A percentile compares a stretch with the other conserved stretches of the same genome.
Conservation (phyloP, 2,113 vertebrate species). For the Protobothrops flavoviridis region DNA sequence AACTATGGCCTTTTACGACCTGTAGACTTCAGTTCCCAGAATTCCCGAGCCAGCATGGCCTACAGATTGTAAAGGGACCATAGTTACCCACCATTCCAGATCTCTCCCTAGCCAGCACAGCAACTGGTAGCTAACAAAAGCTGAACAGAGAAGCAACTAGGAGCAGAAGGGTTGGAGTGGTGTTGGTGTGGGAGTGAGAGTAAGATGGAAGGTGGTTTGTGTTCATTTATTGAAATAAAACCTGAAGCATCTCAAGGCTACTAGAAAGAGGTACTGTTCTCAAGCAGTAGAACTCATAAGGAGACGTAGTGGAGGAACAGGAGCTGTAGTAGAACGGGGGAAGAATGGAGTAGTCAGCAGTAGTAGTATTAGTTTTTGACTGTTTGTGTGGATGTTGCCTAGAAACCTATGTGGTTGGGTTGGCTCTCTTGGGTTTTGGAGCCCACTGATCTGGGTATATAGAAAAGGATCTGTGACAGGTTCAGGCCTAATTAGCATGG, state of each 20-base stretch:
- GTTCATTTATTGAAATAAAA: not conserved
- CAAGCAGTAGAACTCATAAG: not conserved
- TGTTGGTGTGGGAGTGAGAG: not conserved
- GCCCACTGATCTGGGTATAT: too few relatives aligned
- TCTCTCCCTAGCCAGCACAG: not conserved
- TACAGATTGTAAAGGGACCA: not conserved
- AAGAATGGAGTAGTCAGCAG: not conserved
- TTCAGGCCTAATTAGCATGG: not conserved
- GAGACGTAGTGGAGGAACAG: not conserved
- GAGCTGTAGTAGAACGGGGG: not conserved
- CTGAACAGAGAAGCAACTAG: not conserved
- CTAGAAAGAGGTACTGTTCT: not conserved
- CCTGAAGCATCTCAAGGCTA: not conserved
- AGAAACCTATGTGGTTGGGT: too few relatives aligned
- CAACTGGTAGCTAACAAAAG: not conserved
- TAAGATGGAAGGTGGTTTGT: not conserved
- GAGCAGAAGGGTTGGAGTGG: not conserved
- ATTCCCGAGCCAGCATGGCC: not conserved
- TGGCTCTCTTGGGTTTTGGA: too few relatives aligned
- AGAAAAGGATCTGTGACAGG: too few relatives aligned
- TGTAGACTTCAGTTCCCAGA: not conserved
- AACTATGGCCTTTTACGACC: not conserved
- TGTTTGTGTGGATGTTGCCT: too few relatives aligned
- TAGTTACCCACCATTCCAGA: not conserved
- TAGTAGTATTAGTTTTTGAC: not conserved